A percentile compares a stretch with the other conserved stretches of the same genome.
Conservation (phyloP, 2,888 invertebrate species). For the Drosophila putrida region DNA sequence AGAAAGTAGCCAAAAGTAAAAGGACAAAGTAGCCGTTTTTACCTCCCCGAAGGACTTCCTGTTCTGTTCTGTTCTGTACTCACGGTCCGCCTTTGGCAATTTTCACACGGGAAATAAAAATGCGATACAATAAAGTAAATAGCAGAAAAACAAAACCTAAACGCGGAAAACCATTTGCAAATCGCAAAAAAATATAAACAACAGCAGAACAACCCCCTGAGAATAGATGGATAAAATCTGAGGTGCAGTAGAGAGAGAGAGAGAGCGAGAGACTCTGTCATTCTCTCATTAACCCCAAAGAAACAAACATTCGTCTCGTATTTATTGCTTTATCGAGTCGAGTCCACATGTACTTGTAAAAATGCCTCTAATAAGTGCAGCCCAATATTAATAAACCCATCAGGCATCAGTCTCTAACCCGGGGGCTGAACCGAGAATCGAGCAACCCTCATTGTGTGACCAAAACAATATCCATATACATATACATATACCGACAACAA, state of each 20-base stretch:
- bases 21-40: constrained; percentile 53
- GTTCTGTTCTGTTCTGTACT: constrained; percentile 62
- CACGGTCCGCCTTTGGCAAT: constrained; percentile 58
- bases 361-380: constrained; percentile 54
- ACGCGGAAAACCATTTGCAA: constrained; percentile 81
- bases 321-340: constrained; percentile 64
- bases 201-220: constrained; percentile 59
- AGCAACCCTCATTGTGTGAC: constrained; percentile 55
- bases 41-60: constrained; percentile 58
- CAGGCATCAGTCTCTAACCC: constrained; percentile 30
- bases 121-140: constrained; percentile 74
- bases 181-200: constrained; percentile 57
- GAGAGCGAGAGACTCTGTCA: constrained; percentile 11
- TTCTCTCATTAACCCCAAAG: constrained; percentile 67
- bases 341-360: constrained; percentile 39
- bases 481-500: constrained; percentile 44
- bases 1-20: constrained; percentile 15
- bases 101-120: constrained; percentile 81
- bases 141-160: constrained; percentile 76
- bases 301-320: constrained; percentile 66
- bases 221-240: constrained; percentile 17
- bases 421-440: constrained; percentile 57
- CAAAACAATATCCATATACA: constrained; percentile 50
- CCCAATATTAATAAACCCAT: constrained; percentile 75
- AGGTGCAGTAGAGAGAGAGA: constrained; percentile 21